Conservation (phyloP, 1,140 invertebrate genomes). For the Coptotermes formosanus region DNA sequence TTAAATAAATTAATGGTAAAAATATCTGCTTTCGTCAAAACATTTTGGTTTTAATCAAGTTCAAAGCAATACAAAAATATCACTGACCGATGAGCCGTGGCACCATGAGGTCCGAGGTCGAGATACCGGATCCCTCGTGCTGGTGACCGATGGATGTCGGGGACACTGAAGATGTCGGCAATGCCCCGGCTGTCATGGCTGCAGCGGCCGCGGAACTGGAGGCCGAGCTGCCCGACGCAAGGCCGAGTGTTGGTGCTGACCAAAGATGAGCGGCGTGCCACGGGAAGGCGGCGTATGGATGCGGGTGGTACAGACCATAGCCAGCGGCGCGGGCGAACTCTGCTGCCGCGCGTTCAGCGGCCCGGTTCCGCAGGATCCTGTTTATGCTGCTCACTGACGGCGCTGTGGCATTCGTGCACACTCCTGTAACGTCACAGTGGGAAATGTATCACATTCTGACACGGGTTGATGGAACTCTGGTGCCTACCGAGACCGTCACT, state of each 20-base stretch:
- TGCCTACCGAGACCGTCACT: no score
- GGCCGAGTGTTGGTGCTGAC: conserved; percentile 27
- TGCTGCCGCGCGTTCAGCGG: conserved; percentile 88
- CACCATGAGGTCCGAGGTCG: conserved; percentile 48
- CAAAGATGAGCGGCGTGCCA: conserved; percentile 44
- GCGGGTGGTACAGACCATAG: conserved; percentile 72
- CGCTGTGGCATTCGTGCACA: conserved; percentile 87
- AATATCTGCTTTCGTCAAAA: neutral
- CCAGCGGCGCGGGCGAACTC: conserved; percentile 89
- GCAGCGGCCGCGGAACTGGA: conserved; percentile 51
- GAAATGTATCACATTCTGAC: no score
- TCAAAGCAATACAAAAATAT: no score
- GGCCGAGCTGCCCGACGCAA: conserved; percentile 22
- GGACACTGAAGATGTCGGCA: conserved; percentile 45
- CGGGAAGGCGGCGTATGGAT: conserved; percentile 43
- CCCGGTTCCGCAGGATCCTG: conserved; percentile 84
- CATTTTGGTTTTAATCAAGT: neutral
- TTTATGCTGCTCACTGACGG: conserved; percentile 93
- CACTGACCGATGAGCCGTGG: conserved; percentile 48
- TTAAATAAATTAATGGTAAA: neutral
- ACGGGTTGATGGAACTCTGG: no score
- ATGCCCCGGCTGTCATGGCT: conserved; percentile 43
- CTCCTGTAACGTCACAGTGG: conserved; percentile 53
- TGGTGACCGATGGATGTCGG: conserved; percentile 35
- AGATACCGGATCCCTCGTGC: conserved; percentile 45